Evolutionary conservation across 2,888 invertebrate species (phyloP).

Genomic region (Chrysolina americana): DNA sequence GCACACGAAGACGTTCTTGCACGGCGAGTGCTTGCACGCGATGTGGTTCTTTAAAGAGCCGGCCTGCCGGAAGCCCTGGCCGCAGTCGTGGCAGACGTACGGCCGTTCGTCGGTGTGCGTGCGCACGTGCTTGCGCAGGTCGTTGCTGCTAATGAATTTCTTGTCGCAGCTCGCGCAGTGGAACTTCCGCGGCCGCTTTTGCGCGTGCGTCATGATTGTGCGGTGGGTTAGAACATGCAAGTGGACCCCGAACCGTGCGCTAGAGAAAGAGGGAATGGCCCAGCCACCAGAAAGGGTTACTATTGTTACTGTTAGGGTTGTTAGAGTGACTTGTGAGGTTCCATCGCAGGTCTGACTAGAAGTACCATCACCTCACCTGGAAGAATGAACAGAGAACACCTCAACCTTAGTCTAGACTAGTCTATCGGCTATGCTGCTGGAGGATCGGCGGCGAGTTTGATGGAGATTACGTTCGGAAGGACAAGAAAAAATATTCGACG

Average conservation of each 20-base stretch:
- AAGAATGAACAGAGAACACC: constrained; percentile 56
- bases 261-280: constrained; percentile 53
- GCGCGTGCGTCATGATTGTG: constrained; percentile 70
- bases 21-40: constrained; percentile 72
- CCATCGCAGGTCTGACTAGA: constrained; percentile 56
- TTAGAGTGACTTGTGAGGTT: constrained; percentile 54
- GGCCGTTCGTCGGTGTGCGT: constrained; percentile 78
- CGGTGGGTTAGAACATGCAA: constrained; percentile 25
- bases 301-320: constrained; percentile 34
- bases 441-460: not conserved
- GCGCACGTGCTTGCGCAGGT: constrained; percentile 78
- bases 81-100: constrained; percentile 76
- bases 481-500: not conserved
- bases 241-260: constrained; percentile 61
- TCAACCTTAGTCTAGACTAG: constrained; percentile 49
- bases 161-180: constrained; percentile 78
- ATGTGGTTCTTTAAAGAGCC: constrained; percentile 78
- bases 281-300: constrained; percentile 64
- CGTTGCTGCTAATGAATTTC: constrained; percentile 76
- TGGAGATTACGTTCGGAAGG: not conserved
- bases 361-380: constrained; percentile 61
- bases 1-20: constrained; percentile 75
- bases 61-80: constrained; percentile 76
- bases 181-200: constrained; percentile 68
- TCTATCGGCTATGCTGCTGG: not conserved